Evolutionary conservation across 2,797 vertebrate genomes (phyloP), one percentile per base, ranked within the genome.

Genomic region (Amblyopsis hoosieri): DNA sequence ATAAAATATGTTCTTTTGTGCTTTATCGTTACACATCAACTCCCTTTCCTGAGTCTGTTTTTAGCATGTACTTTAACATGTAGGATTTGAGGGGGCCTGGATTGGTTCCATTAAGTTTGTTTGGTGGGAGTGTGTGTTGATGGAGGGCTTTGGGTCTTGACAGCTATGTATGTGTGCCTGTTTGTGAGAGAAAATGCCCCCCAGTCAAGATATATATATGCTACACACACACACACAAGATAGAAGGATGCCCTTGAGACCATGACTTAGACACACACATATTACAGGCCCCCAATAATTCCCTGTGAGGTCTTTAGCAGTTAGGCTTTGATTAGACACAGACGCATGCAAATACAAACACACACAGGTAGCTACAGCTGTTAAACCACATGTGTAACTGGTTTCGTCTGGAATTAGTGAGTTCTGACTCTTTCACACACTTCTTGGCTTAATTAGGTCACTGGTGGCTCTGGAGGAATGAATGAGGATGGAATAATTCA

Each of bases 21-120:
- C 19, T 62, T 60, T 64, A 64, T 17, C 47, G 1, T n/a, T n/a
- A 1, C 6, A 46, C 47, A 31, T 19, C 12, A 15, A 10, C 57
- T n/a, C 19, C 17, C 23, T 37, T 42, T 2, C 11, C 49, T 42
- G 29, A 19, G 46, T 65, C 19, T 1, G 12, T 62, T 80, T 79
- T 81, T 79, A 83, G 79, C 81, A 60, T 78, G 74, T 57, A 70
- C 75, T 80, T 1, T 64, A 76, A 23, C 19, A 23, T 23, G 19
- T 23, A 80, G 89, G 87, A 93, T 91, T 92, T 89, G 84, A 80
- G 11, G 84, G 76, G 49, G 75, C 67, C 79, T 84, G 83, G 84
- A 89, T 91, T 88, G 87, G 79, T 74, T 77, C 85, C 87, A 91
- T 90, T 91, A 91, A 83, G 84, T 80, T 72, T 67, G 79, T 85